Evolutionary conservation across 2,888 invertebrate genomes (phyloP), one percentile per base, ranked within the genome.

Genomic region (Tinea pellionella): DNA sequence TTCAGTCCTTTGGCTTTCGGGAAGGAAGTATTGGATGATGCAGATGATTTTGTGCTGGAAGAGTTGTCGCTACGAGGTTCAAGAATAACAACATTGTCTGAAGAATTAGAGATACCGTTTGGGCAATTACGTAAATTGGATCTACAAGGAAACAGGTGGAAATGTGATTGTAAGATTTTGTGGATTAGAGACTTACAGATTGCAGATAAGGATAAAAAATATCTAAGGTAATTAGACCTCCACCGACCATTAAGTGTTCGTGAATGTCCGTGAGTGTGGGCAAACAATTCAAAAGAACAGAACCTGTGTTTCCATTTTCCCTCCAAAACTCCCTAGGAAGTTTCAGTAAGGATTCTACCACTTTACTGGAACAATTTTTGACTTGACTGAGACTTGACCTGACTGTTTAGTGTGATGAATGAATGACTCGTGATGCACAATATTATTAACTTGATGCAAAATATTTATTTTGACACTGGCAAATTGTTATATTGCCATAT

Each of bases 81-180:
- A 0, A 74, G 82, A 30, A 61, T 90, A 15, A 71, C 73, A 2
- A 74, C 71, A 0, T 65, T 90, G 18, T 78, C 80, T 18, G 65
- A 71, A 19, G 77, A 75, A 18, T 67, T 90, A 58, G 64, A 69
- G 42, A 70, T 74, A 51, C 83, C 89, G n/a, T 77, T 90, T 61
- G 85, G 89, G 12, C 81, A 78, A 53, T 69, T 87, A 1, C 62
- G 74, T 0, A 67, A 75, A 43, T 63, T 92, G 55, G 89, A 90
- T 65, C 65, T 92, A 9, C 89, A 90, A 64, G 88, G 89, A 0
- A 92, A 92, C 69, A 89, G 89, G 0, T 92, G 92, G 92, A 73
- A 74, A 9, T 92, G 92, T 65, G 90, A 92, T 66, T 92, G 92
- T 68, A 77, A 84, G 15, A 75, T 92, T 55, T 68, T 73, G 18